Percentiles rank a stretch among this genome's conserved stretches.
Conservation (phyloP, 2,888 invertebrate genomes). For the Graphium colonna region DNA sequence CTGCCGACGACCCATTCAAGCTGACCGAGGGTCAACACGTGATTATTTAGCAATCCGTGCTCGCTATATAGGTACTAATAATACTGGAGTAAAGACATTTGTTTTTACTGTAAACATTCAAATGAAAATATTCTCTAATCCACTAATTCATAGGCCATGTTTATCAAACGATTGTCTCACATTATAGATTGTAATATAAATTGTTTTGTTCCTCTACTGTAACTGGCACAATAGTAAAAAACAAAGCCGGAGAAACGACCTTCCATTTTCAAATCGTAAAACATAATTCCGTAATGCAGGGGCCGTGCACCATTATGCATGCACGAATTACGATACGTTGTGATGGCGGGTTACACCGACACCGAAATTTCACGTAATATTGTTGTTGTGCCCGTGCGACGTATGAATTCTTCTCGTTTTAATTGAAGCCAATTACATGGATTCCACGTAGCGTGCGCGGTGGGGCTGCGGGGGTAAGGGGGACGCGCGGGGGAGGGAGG, state of each 20-base stretch:
- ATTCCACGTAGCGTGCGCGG: conserved; percentile 65
- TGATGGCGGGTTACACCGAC: not conserved
- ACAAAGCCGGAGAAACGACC: too few species aligned
- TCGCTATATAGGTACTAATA: not conserved
- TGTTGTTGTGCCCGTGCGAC: conserved; percentile 48
- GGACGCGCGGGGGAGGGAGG: conserved; percentile 41
- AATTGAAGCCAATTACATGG: conserved; percentile 75
- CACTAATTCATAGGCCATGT: too few species aligned
- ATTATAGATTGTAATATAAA: too few species aligned
- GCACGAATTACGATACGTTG: conserved; percentile 5
- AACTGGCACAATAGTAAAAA: too few species aligned
- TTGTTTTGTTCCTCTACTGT: too few species aligned
- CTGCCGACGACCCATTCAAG: conserved; percentile 59
- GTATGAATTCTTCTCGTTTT: conserved; percentile 58
- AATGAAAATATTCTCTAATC: not conserved
- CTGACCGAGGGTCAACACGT: conserved; percentile 43
- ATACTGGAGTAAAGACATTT: conserved; percentile 1
- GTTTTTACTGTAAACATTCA: not conserved
- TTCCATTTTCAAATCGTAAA: too few species aligned
- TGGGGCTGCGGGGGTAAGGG: conserved; percentile 33
- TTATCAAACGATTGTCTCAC: too few species aligned
- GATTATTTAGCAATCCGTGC: conserved; percentile 40
- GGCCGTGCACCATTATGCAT: too few species aligned
- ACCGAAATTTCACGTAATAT: conserved; percentile 26
- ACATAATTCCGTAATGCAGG: too few species aligned